Evolutionary conservation across 2,888 invertebrate species (phyloP).

Genomic region (Dicyrtomina minuta): DNA sequence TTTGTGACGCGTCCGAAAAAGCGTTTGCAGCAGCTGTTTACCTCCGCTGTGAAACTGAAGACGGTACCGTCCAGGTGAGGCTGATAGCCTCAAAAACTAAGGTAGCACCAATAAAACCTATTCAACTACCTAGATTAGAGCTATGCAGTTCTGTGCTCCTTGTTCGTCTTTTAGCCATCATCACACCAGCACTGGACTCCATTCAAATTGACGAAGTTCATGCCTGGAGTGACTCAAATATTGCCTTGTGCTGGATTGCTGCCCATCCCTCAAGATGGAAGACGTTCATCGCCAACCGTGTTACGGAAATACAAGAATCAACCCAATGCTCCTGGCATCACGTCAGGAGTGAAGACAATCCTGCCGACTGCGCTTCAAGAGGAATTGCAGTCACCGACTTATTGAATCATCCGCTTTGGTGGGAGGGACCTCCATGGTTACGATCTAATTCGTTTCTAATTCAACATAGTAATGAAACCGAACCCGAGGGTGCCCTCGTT

Average conservation of each 20-base stretch:
- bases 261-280: too few species aligned
- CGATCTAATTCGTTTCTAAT: too few species aligned
- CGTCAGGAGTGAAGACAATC: too few species aligned
- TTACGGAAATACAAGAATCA: conserved; percentile 46
- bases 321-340: conserved; percentile 53
- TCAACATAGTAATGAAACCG: too few species aligned
- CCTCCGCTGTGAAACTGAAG: not conserved
- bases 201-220: conserved; percentile 11
- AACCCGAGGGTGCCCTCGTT: too few species aligned
- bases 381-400: conserved; percentile 20
- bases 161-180: not conserved
- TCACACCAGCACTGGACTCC: not conserved
- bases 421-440: conserved; percentile 18
- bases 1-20: conserved; percentile 12
- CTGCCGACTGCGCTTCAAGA: conserved; percentile 52
- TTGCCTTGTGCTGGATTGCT: too few species aligned
- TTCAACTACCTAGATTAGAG: conserved; percentile 16
- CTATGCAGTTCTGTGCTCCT: conserved; percentile 12
- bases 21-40: conserved; percentile 18
- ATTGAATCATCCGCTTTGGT: conserved; percentile 21
- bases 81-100: conserved; percentile 14
- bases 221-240: conserved; percentile 54
- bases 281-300: conserved; percentile 52
- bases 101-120: conserved; percentile 3
- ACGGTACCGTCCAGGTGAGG: not conserved